Evolutionary conservation across 2,113 vertebrate genomes (phyloP).

Genomic region (Halcyon senegalensis): DNA sequence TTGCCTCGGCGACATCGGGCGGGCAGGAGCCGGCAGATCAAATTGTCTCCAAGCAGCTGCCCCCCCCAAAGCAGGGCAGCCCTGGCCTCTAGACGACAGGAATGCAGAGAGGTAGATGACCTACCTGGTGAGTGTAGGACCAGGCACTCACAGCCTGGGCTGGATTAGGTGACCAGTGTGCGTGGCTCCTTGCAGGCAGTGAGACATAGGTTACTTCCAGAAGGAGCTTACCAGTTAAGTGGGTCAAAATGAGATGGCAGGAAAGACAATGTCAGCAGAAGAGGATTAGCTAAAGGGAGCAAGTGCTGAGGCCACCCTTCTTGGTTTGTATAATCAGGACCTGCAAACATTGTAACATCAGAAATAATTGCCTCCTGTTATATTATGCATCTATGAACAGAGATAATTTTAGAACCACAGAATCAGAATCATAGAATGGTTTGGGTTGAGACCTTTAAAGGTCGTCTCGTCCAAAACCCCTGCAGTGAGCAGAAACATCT

Average conservation of each 20-base stretch:
- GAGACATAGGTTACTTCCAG: background rate
- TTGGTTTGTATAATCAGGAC: background rate
- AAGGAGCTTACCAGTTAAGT: background rate
- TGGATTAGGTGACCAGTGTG: accelerated
- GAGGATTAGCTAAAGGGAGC: background rate
- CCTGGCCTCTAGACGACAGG: accelerated
- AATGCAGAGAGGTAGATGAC: background rate
- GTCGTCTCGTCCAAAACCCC: background rate
- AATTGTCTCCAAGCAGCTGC: background rate
- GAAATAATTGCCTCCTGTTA: background rate
- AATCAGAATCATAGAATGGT: background rate
- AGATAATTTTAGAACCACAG: background rate
- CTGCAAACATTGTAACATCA: background rate
- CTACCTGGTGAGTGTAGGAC: accelerated
- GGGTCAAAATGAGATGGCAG: background rate
- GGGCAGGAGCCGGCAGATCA: background rate
- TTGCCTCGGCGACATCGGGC: slow-evolving; percentile 53
- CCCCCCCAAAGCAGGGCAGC: background rate
- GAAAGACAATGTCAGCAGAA: background rate
- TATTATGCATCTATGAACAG: accelerated
- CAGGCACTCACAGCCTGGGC: background rate
- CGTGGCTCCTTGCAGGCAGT: background rate
- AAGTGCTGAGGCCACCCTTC: background rate
- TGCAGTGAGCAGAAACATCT: background rate
- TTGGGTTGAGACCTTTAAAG: background rate